phyloP scores from a whole-genome alignment of 1,140 invertebrate genomes.

The Asobara japonica region DNA sequence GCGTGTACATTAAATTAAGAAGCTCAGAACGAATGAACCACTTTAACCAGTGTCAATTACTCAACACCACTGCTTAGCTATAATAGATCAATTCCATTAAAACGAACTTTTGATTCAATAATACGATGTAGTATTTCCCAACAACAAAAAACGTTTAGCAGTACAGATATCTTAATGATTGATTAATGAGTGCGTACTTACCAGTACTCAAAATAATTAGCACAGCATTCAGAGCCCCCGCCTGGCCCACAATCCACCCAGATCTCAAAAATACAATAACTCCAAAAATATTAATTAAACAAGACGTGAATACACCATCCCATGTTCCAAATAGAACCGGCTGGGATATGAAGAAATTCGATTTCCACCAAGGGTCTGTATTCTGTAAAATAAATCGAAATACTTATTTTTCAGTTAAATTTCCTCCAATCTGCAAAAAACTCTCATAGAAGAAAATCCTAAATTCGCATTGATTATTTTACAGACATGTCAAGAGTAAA shows the following conservation, averaged over 20 bases:
- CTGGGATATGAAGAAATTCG: conserved; percentile 92
- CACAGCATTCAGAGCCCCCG: conserved; percentile 88
- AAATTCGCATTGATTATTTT: no score
- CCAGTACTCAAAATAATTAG: conserved; percentile 88
- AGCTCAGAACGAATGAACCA: no score
- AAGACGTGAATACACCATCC: conserved; percentile 96
- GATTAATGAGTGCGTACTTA: conserved; percentile 52
- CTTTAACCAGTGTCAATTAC: no score
- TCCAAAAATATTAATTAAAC: conserved; percentile 96
- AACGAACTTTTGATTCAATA: no score
- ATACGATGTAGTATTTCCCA: no score
- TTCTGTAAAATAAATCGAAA: conserved; percentile 66
- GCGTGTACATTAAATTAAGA: no score
- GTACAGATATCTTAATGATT: no score
- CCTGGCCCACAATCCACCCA: conserved; percentile 97
- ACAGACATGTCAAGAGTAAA: no score
- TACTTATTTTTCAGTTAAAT: neutral
- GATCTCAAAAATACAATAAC: conserved; percentile 96
- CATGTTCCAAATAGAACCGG: conserved; percentile 96
- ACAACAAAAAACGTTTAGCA: no score
- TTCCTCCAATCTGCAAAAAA: neutral
- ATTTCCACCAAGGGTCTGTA: conserved; percentile 89
- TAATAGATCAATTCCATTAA: no score
- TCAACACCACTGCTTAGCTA: no score
- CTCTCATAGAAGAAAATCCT: no score